Percentiles rank a stretch among this genome's conserved stretches.
phyloP scores from a whole-genome alignment of 2,888 invertebrate species.

The Schizaphis graminum region DNA sequence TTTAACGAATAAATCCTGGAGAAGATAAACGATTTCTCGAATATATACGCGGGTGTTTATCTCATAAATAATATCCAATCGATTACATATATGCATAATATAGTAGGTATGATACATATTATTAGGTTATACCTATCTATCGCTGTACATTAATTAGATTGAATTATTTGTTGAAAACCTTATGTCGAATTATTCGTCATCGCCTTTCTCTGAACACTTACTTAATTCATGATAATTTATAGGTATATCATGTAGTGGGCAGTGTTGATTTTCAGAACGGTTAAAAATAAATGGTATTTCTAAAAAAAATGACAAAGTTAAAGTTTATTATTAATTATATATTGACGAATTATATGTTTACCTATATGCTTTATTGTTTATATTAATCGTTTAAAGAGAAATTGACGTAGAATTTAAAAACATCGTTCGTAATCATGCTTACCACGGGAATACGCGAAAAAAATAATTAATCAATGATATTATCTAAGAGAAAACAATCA shows the following conservation, averaged over 20 bases:
- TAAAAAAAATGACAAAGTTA: background rate
- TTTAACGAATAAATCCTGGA: background rate
- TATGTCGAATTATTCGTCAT: background rate
- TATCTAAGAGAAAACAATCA: constrained; percentile 35
- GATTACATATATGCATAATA: background rate
- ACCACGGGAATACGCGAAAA: constrained; percentile 16
- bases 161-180: background rate
- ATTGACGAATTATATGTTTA: background rate
- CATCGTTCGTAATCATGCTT: background rate
- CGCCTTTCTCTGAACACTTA: background rate
- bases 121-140: background rate
- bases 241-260: background rate
- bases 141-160: background rate
- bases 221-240: background rate
- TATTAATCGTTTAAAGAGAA: constrained; percentile 29
- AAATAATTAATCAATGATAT: constrained; percentile 52
- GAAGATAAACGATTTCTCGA: constrained; percentile 2
- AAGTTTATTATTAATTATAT: background rate
- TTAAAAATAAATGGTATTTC: background rate
- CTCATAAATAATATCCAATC: background rate
- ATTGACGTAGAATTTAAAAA: background rate
- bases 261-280: background rate
- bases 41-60: background rate
- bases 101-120: background rate
- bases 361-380: background rate